Percentiles rank a stretch among this genome's conserved stretches.
Evolutionary conservation across 2,888 invertebrate species (phyloP).

Genomic region (Caenorhabditis doughertyi): DNA sequence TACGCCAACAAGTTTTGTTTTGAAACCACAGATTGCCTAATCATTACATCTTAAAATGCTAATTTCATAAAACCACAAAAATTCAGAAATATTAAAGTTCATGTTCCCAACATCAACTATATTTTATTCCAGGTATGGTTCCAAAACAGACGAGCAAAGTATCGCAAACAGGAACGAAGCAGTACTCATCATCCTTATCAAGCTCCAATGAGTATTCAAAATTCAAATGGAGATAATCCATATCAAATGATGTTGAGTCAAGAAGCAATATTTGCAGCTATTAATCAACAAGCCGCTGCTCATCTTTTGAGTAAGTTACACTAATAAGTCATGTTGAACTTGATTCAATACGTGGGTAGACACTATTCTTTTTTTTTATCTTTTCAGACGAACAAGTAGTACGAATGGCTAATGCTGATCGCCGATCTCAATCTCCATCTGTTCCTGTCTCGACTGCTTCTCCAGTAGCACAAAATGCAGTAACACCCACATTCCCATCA

Average conservation of each 20-base stretch:
- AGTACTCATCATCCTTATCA: constrained; percentile 68
- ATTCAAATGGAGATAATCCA: constrained; percentile 55
- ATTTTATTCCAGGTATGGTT: constrained; percentile 78
- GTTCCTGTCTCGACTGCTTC: constrained; percentile 58
- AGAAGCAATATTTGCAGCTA: constrained; percentile 62
- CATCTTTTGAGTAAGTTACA: constrained; percentile 61
- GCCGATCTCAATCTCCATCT: constrained; percentile 57
- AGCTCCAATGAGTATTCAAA: constrained; percentile 55
- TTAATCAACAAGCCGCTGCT: constrained; percentile 67
- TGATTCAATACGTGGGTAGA: background rate
- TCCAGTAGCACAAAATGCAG: constrained; percentile 34
- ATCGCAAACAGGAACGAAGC: constrained; percentile 75
- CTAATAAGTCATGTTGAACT: background rate
- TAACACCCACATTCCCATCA: constrained; percentile 49
- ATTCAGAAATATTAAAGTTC: too few relatives aligned
- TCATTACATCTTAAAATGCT: too few relatives aligned
- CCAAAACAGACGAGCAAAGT: constrained; percentile 81
- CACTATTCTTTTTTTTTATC: background rate
- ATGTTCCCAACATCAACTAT: background rate
- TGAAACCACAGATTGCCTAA: too few relatives aligned
- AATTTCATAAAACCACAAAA: background rate
- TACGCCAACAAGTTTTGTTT: too few relatives aligned
- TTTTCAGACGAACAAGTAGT: constrained; percentile 63
- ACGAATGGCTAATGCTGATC: constrained; percentile 46
- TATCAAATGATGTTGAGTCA: constrained; percentile 66